Evolutionary conservation across 1,140 invertebrate species (phyloP).

Genomic region (Leptestheria dahalacensis): DNA sequence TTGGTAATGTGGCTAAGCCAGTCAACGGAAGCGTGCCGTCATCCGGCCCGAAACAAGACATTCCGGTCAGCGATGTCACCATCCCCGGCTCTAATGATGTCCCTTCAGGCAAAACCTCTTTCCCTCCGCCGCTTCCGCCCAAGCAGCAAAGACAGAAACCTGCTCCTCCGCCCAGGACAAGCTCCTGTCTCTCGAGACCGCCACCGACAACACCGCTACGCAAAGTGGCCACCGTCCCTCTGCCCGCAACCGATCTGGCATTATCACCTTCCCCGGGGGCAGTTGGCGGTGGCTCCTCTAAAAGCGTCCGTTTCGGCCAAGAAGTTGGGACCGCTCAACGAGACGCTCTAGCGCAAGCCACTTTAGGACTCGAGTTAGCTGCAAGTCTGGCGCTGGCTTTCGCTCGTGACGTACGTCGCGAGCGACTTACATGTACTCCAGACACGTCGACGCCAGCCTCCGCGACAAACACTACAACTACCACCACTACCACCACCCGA

Average conservation of each 20-base stretch:
- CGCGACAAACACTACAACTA: not conserved
- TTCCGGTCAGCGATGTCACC: not conserved
- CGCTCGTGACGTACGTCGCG: constrained; percentile 5
- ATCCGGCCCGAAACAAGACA: not conserved
- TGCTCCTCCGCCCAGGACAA: not conserved
- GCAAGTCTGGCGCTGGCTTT: constrained; percentile 6
- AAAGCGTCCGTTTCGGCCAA: constrained; percentile 5
- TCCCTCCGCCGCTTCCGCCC: not conserved
- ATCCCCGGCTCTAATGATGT: not conserved
- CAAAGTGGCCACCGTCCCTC: not conserved
- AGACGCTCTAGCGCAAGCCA: constrained; percentile 1
- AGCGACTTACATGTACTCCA: not conserved
- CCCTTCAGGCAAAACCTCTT: not conserved
- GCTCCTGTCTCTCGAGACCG: not conserved
- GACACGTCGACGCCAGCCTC: not conserved
- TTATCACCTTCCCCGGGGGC: not conserved
- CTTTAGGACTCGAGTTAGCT: not conserved
- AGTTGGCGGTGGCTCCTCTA: not conserved
- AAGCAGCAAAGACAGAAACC: not conserved
- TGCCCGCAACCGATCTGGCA: not conserved
- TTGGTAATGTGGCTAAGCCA: constrained; percentile 1
- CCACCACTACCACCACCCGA: not conserved
- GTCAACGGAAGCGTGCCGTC: constrained; percentile 2
- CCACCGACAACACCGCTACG: not conserved
- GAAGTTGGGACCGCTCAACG: not conserved